Evolutionary conservation across 35 echinoderm and acorn worm species (phyloP).

Genomic region (Patiria miniata): DNA sequence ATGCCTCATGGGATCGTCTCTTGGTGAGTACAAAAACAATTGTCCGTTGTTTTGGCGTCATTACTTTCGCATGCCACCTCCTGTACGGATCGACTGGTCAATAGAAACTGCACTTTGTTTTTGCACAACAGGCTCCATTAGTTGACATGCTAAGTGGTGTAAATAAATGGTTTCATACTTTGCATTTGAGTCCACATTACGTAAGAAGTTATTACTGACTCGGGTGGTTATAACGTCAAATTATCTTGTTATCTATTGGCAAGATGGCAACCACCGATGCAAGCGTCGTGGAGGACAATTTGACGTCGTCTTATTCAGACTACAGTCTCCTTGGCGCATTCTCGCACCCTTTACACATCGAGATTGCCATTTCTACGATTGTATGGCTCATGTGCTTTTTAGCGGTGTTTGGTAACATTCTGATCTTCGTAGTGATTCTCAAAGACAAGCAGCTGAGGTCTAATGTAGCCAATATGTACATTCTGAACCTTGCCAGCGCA

Average conservation of each 20-base stretch:
- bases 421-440: constrained; percentile 30
- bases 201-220: too few relatives aligned
- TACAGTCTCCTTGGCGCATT: constrained; percentile 20
- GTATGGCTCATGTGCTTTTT: constrained; percentile 49
- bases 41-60: too few relatives aligned
- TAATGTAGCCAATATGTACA: constrained; percentile 39
- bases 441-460: constrained; percentile 32
- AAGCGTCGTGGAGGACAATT: background rate
- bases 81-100: too few relatives aligned
- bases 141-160: too few relatives aligned
- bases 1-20: too few relatives aligned
- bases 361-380: constrained; percentile 5
- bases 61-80: too few relatives aligned
- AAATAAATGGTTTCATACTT: too few relatives aligned
- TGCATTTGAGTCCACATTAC: too few relatives aligned
- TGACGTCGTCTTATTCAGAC: background rate
- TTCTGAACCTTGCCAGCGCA: constrained; percentile 41
- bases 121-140: too few relatives aligned
- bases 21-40: too few relatives aligned
- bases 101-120: too few relatives aligned
- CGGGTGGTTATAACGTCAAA: too few relatives aligned
- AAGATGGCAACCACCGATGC: background rate
- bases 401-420: constrained; percentile 37
- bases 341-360: constrained; percentile 3
- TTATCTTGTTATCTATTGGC: background rate